phyloP scores from a whole-genome alignment of 1,140 invertebrate species.

The Sipha flava region DNA sequence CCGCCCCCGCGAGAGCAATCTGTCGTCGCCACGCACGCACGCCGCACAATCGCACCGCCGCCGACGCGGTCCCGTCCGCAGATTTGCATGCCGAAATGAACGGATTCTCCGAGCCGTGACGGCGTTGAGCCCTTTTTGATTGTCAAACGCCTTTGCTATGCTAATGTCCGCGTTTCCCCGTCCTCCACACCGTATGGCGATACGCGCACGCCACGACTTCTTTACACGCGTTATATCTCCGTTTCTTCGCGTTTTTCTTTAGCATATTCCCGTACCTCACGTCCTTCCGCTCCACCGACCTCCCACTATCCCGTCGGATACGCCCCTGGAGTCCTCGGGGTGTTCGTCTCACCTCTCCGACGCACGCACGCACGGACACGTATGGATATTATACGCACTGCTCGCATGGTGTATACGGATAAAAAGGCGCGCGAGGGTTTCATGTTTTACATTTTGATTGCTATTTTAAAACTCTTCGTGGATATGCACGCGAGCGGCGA shows the following conservation, averaged over 20 bases:
- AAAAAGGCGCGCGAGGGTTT: not conserved
- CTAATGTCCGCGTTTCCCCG: not conserved
- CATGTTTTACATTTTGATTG: constrained; percentile 30
- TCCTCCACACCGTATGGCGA: not conserved
- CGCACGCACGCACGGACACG: no score
- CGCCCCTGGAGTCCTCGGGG: no score
- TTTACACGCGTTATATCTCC: not conserved
- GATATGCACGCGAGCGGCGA: no score
- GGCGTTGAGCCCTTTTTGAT: constrained; percentile 26
- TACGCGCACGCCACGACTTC: not conserved
- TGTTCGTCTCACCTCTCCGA: not conserved
- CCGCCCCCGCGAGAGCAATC: not conserved
- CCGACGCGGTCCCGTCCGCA: not conserved
- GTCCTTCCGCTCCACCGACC: no score
- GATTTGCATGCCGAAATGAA: constrained; percentile 31
- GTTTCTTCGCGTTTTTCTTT: constrained; percentile 9
- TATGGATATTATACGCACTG: not conserved
- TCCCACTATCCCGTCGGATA: no score
- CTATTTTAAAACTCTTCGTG: constrained; percentile 13
- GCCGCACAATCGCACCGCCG: not conserved
- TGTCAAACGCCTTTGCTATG: constrained; percentile 30
- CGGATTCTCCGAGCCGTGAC: constrained; percentile 26
- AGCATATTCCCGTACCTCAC: not conserved
- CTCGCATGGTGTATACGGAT: not conserved
- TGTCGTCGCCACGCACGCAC: not conserved